Evolutionary conservation across 2,113 vertebrate genomes (phyloP), one percentile per base, ranked within the genome.

Genomic region (Ovis canadensis): DNA sequence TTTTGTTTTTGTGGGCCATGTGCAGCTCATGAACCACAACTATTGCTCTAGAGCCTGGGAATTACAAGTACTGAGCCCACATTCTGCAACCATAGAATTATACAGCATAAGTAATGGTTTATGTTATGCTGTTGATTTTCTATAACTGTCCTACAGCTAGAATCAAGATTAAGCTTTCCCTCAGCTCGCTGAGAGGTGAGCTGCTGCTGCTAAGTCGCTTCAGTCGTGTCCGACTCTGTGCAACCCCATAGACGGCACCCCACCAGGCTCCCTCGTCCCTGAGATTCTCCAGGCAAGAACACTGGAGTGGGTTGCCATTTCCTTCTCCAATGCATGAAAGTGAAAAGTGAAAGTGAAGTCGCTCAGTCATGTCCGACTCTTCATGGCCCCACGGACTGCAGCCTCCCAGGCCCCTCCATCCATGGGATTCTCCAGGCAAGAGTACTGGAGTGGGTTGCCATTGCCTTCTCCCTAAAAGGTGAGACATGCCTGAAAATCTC

Each of bases 181-280:
- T 87, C 31, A 64, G 21, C 50, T 88, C 23, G 2, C 31, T 62
- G 62, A 82, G 12, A 54, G 13, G 3, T 52, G 31, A 97, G 52
- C 3, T 64, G 60, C 60, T 64, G 31, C 60, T 64, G 31, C 31
- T 64, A 33, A 64, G 60, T 64, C 1, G 14, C 60, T 64, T 62
- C 31, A 62, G 60, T 62, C 6, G 2, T 62, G 60, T 15, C 60
- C 0, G 13, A 31, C 29, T 60, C 29, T 60, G 59, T 60, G 13
- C 1, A 0, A 60, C 59, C 12, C 29, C 59, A 60, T 15, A 60
- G 27, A 31, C 0, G 1, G 13, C 12, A 60, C 6, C 12, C 59
- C 59, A 31, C 29, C 59, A 60, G 59, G 59, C 59, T 60, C 59
- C 5, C 0, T 5, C 0, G 0, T 15, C 59, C 59, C 59, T 60